Base-by-base conservation (phyloP, 2,113 vertebrate species). In the Daboia siamensis region DNA sequence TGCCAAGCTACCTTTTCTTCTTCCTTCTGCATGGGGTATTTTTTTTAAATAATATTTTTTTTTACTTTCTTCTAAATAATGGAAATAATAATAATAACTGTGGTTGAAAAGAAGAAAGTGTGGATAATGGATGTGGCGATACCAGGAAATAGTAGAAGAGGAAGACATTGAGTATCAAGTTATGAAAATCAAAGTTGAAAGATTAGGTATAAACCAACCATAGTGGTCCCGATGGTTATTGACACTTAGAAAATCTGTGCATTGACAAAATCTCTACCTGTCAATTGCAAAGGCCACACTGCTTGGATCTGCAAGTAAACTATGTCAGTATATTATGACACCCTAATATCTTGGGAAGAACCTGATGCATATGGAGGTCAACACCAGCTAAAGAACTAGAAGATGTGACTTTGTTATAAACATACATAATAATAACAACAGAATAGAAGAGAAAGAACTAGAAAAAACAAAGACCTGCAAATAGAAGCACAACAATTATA, bases 1-100 rank as follows among this genome's bases (percentile, higher is more conserved):
- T 80, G 7, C 74, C 15, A 39, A 44, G 17, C 6, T 88, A 90
- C 88, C 26, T 1, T 2, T 91, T 59, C 92, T 93, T 89, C 5
- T 90, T 91, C 91, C 94, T 92, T 59, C 57, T 74, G 20, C 92
- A 93, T 88, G 88, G 96, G 94, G 52, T 87, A 69, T 89, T 95
- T 39, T 39, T 39, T 39, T 39, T 39, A 39, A 39, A 57, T 23
- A 56, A 57, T 57, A 21, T 7, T 23, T 6, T 57, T 5, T 87
- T 86, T 91, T 86, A 46, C 48, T 94, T 96, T 93, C 84, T 94
- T 93, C 88, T 92, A 94, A 95, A 92, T 85, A 95, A 92, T 56
- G 93, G 92, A 96, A 96, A 96, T 88, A 11, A 80, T 39, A 15
- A 74, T 74, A 39, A 80, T 80, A 39, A 80, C 29, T 6, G 12